phyloP scores from a whole-genome alignment of 2,797 vertebrate species.

The Hyperoplus immaculatus region DNA sequence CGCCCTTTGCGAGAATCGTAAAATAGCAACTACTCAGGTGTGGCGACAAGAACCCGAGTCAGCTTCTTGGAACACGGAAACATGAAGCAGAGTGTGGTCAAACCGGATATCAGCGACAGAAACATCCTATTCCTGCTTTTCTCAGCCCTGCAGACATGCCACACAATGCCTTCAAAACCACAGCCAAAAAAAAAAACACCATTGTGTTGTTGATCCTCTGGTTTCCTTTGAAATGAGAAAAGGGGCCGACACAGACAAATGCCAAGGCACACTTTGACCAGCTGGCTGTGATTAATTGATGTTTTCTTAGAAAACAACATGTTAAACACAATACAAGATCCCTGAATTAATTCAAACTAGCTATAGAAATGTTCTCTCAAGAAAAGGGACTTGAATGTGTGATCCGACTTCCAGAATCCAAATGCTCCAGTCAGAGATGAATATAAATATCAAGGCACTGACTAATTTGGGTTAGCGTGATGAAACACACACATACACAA shows the following conservation, averaged over 20 bases:
- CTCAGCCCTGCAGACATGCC: slow-evolving; percentile 15
- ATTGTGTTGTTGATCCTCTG: slow-evolving; percentile 65
- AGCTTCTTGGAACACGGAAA: slow-evolving; percentile 23
- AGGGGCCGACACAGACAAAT: slow-evolving; percentile 41
- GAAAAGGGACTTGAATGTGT: not conserved
- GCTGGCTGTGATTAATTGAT: slow-evolving; percentile 41
- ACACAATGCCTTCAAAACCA: slow-evolving; percentile 71
- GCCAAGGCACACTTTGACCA: slow-evolving; percentile 8
- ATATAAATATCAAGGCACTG: slow-evolving; percentile 3
- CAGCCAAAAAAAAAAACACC: slow-evolving; percentile 64
- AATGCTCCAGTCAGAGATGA: slow-evolving; percentile 3
- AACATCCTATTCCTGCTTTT: slow-evolving; percentile 73
- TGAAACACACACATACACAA: slow-evolving; percentile 2
- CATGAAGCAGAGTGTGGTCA: slow-evolving; percentile 34
- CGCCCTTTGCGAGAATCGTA: not conserved
- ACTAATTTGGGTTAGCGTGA: slow-evolving; percentile 38
- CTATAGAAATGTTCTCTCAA: slow-evolving; percentile 2
- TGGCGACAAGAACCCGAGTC: slow-evolving; percentile 29
- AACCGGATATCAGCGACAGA: slow-evolving; percentile 68
- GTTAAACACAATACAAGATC: not conserved
- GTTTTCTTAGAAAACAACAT: slow-evolving; percentile 33
- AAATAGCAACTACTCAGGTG: not conserved
- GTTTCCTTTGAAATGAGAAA: slow-evolving; percentile 67
- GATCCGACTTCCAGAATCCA: slow-evolving; percentile 1
- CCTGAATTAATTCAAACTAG: not conserved